Conservation (phyloP, 2,888 invertebrate species). For the Phengaris arion region DNA sequence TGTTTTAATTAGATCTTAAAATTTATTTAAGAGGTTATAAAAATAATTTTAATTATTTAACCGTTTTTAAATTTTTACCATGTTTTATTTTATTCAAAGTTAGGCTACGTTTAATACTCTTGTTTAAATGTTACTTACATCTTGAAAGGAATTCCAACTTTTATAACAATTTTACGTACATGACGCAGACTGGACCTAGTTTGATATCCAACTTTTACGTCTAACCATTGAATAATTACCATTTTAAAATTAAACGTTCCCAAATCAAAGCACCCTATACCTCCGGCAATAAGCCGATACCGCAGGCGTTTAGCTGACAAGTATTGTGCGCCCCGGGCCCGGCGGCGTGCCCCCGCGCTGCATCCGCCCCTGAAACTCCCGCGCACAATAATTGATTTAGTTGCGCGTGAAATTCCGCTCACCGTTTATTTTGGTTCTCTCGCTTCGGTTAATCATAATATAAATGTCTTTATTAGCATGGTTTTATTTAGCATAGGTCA, state of each 20-base stretch:
- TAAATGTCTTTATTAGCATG: conserved; percentile 22
- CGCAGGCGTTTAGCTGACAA: conserved; percentile 76
- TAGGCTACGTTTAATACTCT: too few relatives aligned
- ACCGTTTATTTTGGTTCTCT: conserved; percentile 42
- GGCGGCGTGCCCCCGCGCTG: conserved; percentile 36
- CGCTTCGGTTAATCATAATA: conserved; percentile 54
- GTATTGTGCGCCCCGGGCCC: conserved; percentile 59
- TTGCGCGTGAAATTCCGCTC: conserved; percentile 68
- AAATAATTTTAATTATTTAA: too few relatives aligned
- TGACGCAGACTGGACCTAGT: too few relatives aligned
- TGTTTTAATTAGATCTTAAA: too few relatives aligned
- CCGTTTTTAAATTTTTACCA: too few relatives aligned
- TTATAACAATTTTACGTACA: too few relatives aligned
- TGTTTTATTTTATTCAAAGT: too few relatives aligned
- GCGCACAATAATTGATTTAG: conserved; percentile 69
- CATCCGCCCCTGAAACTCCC: conserved; percentile 43
- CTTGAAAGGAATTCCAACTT: too few relatives aligned
- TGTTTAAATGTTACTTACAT: too few relatives aligned
- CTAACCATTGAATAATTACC: too few relatives aligned
- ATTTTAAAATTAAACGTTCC: conserved; percentile 32
- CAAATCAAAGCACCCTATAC: conserved; percentile 47
- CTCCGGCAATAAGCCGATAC: conserved; percentile 58
- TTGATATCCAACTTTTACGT: too few relatives aligned
- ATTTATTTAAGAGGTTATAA: too few relatives aligned
- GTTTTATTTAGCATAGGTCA: background rate